Percentiles rank a stretch among this genome's conserved stretches.
Conservation (phyloP, 2,888 invertebrate species). For the Aporophyla lueneburgensis region DNA sequence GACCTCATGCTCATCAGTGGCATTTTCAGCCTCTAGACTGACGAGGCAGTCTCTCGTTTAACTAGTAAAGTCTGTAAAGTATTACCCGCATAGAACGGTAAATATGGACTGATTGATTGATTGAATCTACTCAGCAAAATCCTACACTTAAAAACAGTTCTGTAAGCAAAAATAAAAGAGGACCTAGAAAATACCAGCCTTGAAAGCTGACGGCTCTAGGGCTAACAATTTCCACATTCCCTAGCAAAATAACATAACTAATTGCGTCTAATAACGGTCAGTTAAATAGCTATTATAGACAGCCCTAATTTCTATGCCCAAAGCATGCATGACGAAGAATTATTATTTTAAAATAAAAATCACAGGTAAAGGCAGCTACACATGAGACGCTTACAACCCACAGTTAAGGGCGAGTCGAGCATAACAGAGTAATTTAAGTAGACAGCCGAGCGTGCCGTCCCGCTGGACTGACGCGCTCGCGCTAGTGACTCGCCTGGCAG, state of each 20-base stretch:
- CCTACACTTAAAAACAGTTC: slow-evolving; percentile 15
- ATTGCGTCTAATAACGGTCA: slow-evolving; percentile 39
- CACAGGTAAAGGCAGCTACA: slow-evolving; percentile 33
- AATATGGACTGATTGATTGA: slow-evolving; percentile 33
- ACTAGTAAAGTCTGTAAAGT: neutral
- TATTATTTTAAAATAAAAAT: slow-evolving; percentile 47
- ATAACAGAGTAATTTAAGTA: slow-evolving; percentile 84
- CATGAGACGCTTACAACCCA: slow-evolving; percentile 42
- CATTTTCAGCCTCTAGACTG: no score
- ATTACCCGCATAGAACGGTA: slow-evolving; percentile 33
- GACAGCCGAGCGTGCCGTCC: slow-evolving; percentile 80
- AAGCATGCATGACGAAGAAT: slow-evolving; percentile 43
- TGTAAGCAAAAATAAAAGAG: slow-evolving; percentile 9
- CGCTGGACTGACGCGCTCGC: slow-evolving; percentile 60
- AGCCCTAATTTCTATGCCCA: slow-evolving; percentile 39
- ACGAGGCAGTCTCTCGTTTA: neutral
- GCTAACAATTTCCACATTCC: slow-evolving; percentile 35
- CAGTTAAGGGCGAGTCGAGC: slow-evolving; percentile 74
- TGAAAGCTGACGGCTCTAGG: slow-evolving; percentile 13
- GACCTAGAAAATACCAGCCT: slow-evolving; percentile 13
- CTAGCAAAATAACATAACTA: slow-evolving; percentile 32
- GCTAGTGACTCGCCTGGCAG: slow-evolving; percentile 64
- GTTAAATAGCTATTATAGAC: slow-evolving; percentile 26
- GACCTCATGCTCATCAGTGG: no score
- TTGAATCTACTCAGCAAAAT: slow-evolving; percentile 7